phyloP scores from a whole-genome alignment of 2,888 invertebrate species.

The Rhingia campestris region DNA sequence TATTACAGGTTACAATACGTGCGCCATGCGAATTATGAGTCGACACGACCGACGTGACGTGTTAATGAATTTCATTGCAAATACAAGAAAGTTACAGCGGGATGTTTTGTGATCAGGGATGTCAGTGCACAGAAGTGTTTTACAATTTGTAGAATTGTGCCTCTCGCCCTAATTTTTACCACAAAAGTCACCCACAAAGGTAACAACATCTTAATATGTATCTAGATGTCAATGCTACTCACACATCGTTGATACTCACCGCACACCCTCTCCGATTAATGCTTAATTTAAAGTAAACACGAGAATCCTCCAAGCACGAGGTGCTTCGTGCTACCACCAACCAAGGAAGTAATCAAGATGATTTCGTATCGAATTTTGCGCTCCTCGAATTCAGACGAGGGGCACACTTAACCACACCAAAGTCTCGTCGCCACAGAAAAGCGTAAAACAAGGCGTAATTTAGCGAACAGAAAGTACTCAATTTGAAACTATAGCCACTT shows the following conservation, averaged over 20 bases:
- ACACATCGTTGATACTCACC: slow-evolving; percentile 16
- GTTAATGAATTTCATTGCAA: slow-evolving; percentile 7
- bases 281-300: slow-evolving; percentile 34
- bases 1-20: slow-evolving; percentile 3
- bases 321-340: slow-evolving; percentile 4
- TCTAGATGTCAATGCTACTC: slow-evolving; percentile 26
- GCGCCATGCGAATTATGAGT: background rate
- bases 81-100: background rate
- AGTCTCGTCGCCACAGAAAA: background rate
- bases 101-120: no score
- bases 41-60: background rate
- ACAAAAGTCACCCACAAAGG: slow-evolving; percentile 29
- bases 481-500: slow-evolving; percentile 24
- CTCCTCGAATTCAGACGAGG: background rate
- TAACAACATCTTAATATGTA: background rate
- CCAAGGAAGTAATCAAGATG: slow-evolving; percentile 55
- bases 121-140: no score
- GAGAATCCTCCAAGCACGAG: slow-evolving; percentile 5
- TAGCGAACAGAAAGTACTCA: background rate
- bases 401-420: slow-evolving; percentile 23
- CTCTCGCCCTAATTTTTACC: slow-evolving; percentile 31
- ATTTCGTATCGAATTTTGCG: background rate
- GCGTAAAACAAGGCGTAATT: background rate
- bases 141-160: no score
- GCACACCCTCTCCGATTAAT: slow-evolving; percentile 5